These are phyloP conservation scores for Phorcus lineatus DNA, from an alignment of 2,888 invertebrate species.

Conservation along the genomic window DNA sequence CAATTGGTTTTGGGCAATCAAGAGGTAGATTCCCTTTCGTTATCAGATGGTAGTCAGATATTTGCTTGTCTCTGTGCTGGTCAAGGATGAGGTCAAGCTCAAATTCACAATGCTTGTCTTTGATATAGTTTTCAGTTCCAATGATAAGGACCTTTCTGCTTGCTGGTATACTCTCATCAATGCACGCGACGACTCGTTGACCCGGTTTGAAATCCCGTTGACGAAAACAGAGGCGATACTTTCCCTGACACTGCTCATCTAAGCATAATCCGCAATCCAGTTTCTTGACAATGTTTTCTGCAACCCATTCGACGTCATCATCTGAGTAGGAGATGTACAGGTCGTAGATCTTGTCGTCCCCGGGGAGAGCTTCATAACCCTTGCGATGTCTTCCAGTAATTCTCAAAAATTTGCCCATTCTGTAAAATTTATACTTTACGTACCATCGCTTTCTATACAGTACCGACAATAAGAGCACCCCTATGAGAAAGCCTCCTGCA, in stretches of 20 bases:
- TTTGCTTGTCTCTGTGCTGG: slow-evolving; percentile 27
- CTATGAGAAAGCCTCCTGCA: slow-evolving; percentile 33
- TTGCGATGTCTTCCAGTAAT: not conserved
- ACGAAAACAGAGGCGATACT: slow-evolving; percentile 48
- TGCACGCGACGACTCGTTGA: slow-evolving; percentile 31
- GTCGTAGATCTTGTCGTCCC: slow-evolving; percentile 37
- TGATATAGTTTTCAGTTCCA: slow-evolving; percentile 45
- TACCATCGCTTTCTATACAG: slow-evolving; percentile 37
- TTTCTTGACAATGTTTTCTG: slow-evolving; percentile 42
- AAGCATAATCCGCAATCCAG: slow-evolving; percentile 47
- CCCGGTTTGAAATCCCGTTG: slow-evolving; percentile 42
- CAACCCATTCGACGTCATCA: slow-evolving; percentile 51
- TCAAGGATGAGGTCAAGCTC: slow-evolving; percentile 43
- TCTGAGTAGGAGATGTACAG: slow-evolving; percentile 52
- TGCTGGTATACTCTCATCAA: slow-evolving; percentile 42
- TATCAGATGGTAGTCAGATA: slow-evolving; percentile 46
- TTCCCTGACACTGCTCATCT: slow-evolving; percentile 43
- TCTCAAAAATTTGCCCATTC: not conserved
- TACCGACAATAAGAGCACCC: slow-evolving; percentile 19
- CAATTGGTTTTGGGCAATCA: slow-evolving; percentile 44
- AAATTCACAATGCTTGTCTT: slow-evolving; percentile 38
- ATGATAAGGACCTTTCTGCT: slow-evolving; percentile 51
- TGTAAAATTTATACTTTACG: slow-evolving; percentile 27
- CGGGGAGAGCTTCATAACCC: slow-evolving; percentile 33
- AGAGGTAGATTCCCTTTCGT: slow-evolving; percentile 39